Percentiles rank a stretch among this genome's conserved stretches.
Evolutionary conservation across 92 coral and sea anemone genomes (phyloP).

Genomic region (Parazoanthus atlanticus): DNA sequence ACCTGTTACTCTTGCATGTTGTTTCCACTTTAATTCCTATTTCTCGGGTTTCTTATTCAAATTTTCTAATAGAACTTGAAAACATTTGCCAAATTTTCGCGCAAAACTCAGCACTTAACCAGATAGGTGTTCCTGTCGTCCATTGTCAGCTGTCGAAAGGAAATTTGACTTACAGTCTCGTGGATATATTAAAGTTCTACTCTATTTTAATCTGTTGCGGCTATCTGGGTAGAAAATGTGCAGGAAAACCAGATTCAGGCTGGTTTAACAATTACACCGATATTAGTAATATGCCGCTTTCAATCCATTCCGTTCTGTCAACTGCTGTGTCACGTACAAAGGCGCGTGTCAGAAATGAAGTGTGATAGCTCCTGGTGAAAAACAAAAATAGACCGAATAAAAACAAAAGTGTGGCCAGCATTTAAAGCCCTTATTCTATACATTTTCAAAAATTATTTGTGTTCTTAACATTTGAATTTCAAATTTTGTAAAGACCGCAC

Average conservation of each 20-base stretch:
- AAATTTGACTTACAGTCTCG: neutral
- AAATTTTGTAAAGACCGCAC: neutral
- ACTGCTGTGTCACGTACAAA: neutral
- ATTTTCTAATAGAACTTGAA: neutral
- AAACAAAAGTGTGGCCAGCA: neutral
- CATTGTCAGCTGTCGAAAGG: neutral
- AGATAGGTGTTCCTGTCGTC: neutral
- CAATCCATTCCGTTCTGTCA: no score
- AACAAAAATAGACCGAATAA: no score
- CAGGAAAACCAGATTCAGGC: neutral
- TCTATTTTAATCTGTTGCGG: no score
- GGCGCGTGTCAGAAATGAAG: neutral
- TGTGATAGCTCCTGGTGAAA: neutral
- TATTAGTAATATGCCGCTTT: neutral
- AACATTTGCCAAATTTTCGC: neutral
- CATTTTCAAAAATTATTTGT: neutral
- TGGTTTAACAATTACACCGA: neutral
- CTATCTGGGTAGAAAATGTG: neutral
- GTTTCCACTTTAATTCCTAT: neutral
- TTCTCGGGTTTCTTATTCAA: neutral
- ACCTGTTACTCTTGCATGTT: neutral
- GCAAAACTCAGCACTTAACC: neutral
- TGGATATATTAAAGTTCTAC: neutral
- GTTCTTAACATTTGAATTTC: neutral
- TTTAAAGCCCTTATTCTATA: neutral